Percentiles rank a stretch among this genome's conserved stretches.
Conservation (phyloP, 2,113 vertebrate genomes). For the Cottus gobio region DNA sequence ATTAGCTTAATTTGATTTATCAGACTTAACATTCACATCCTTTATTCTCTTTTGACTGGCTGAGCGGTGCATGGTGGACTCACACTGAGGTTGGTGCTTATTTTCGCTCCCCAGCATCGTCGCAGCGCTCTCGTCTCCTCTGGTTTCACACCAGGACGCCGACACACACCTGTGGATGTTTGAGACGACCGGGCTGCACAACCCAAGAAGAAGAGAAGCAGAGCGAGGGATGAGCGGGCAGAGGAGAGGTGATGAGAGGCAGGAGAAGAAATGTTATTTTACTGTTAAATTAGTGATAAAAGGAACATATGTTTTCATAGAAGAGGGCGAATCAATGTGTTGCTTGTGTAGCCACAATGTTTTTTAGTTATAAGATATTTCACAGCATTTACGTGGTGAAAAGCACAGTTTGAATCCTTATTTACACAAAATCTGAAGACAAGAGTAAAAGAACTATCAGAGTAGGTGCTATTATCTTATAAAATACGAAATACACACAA, state of each 20-base stretch:
- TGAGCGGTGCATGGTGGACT: neutral
- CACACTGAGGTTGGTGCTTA: neutral
- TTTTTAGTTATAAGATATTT: neutral
- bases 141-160: neutral
- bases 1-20: neutral
- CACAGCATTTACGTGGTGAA: neutral
- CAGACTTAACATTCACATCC: neutral
- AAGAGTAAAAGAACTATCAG: neutral
- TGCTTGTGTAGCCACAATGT: neutral
- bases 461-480: neutral
- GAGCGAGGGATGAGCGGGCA: neutral
- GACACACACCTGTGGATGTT: constrained; percentile 24
- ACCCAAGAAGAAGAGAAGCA: neutral
- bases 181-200: neutral
- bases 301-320: neutral
- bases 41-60: neutral
- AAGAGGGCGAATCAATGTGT: neutral
- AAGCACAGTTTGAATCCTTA: neutral
- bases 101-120: neutral
- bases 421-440: neutral
- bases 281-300: neutral
- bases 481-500: neutral
- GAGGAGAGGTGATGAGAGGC: neutral
- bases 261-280: neutral
- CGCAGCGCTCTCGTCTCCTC: neutral